These are phyloP conservation scores for Gymnopithys bicolor DNA, from an alignment of 2,797 vertebrate species.

Conservation along the genomic window DNA sequence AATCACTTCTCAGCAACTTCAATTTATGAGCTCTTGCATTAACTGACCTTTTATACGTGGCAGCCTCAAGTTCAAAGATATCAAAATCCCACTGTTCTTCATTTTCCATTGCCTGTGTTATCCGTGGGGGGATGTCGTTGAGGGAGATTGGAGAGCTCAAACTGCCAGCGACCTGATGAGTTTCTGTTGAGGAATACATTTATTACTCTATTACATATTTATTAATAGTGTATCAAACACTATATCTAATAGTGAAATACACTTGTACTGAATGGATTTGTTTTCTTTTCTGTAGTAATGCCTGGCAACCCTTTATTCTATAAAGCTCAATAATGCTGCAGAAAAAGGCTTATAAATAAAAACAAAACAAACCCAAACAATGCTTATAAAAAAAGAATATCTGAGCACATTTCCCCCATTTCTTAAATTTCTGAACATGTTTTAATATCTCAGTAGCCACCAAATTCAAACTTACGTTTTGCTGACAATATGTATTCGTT, in stretches of 20 bases:
- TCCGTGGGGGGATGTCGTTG: constrained; percentile 88
- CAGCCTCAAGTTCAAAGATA: constrained; percentile 92
- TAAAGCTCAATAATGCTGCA: not conserved
- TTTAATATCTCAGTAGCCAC: not conserved
- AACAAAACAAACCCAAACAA: not conserved
- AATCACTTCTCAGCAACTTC: not conserved
- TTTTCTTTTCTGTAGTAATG: not conserved
- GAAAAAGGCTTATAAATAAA: not conserved
- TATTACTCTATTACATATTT: not conserved
- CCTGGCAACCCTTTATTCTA: not conserved
- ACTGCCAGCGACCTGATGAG: constrained; percentile 83
- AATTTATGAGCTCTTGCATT: not conserved
- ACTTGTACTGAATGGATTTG: not conserved
- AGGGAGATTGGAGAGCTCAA: constrained; percentile 85
- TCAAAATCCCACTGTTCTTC: constrained; percentile 96
- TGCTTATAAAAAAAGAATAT: not conserved
- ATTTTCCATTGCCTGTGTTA: constrained; percentile 91
- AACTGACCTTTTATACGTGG: constrained; percentile 90
- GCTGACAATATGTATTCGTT: constrained; percentile 92
- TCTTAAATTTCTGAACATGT: not conserved
- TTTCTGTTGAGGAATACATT: constrained; percentile 74
- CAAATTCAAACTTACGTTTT: constrained; percentile 86
- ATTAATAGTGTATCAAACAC: not conserved
- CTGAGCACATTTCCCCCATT: not conserved
- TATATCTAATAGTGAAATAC: not conserved